Percentiles rank a stretch among this genome's conserved stretches.
phyloP scores from a whole-genome alignment of 1,140 invertebrate species.

The Apis cerana region DNA sequence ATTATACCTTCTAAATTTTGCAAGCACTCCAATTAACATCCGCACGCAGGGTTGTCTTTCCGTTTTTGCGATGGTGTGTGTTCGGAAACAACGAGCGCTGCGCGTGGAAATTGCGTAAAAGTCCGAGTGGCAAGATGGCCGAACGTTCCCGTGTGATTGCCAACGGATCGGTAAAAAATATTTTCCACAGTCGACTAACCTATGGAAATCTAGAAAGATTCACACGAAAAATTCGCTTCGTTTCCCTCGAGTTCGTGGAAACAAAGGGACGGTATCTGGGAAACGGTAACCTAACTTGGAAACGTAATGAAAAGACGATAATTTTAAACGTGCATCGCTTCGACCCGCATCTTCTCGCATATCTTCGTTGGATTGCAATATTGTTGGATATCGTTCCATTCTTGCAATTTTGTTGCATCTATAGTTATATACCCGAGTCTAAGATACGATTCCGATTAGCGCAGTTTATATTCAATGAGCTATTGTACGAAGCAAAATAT shows the following conservation, averaged over 20 bases:
- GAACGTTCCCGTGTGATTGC: slow-evolving; percentile 43
- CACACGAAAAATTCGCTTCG: background rate
- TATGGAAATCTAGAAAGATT: background rate
- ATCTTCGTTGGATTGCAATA: background rate
- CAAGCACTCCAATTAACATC: slow-evolving; percentile 59
- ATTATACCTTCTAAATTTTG: slow-evolving; percentile 75
- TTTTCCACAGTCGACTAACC: background rate
- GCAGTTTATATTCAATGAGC: background rate
- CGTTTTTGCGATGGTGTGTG: background rate
- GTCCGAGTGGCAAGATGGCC: slow-evolving; percentile 17
- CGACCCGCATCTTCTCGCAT: background rate
- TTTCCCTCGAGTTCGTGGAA: background rate
- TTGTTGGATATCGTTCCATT: background rate
- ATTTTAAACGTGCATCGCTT: background rate
- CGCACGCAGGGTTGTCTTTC: slow-evolving; percentile 39
- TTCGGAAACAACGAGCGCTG: slow-evolving; percentile 32
- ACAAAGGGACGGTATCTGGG: slow-evolving; percentile 14
- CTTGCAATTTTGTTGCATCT: background rate
- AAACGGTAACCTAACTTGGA: background rate
- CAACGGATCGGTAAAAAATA: slow-evolving; percentile 41
- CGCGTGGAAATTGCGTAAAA: slow-evolving; percentile 55
- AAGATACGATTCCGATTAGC: background rate
- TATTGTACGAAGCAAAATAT: background rate
- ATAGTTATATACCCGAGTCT: background rate
- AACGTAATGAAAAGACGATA: background rate